Conservation (phyloP, 2,113 vertebrate species). For the Thryonomys swinderianus region DNA sequence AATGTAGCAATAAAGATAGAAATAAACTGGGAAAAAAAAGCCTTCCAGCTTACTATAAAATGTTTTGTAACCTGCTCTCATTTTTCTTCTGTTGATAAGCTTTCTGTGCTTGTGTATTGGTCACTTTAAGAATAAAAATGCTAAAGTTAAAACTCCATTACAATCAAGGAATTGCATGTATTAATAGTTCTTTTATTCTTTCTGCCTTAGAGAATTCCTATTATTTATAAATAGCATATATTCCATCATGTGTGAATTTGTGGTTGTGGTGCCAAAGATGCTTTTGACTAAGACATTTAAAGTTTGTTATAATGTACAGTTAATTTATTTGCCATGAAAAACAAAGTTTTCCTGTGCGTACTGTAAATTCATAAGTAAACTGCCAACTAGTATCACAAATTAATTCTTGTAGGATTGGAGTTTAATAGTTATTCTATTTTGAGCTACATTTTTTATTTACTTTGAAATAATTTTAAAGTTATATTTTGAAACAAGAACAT, state of each 20-base stretch:
- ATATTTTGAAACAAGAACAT: not conserved
- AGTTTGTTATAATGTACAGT: slow-evolving; percentile 7
- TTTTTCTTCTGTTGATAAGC: not conserved
- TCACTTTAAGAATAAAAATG: slow-evolving; percentile 37
- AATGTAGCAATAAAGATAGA: no score
- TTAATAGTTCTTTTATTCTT: slow-evolving; percentile 41
- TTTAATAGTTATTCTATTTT: slow-evolving; percentile 8
- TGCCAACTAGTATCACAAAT: slow-evolving; percentile 8
- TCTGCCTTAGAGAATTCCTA: not conserved
- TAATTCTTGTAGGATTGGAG: slow-evolving; percentile 46
- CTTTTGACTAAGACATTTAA: slow-evolving; percentile 15
- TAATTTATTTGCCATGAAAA: slow-evolving; percentile 38
- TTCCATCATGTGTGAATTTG: slow-evolving; percentile 44
- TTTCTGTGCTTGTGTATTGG: not conserved
- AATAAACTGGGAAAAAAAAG: no score
- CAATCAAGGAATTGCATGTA: slow-evolving; percentile 34
- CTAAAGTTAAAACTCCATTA: not conserved
- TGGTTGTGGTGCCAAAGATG: not conserved
- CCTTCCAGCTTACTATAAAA: not conserved
- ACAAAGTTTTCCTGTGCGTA: slow-evolving; percentile 12
- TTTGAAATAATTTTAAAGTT: slow-evolving; percentile 48
- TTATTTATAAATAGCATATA: not conserved
- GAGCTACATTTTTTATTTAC: slow-evolving; percentile 46
- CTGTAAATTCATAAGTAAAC: slow-evolving; percentile 42
- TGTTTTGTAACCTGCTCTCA: not conserved